Conservation (phyloP, 2,888 invertebrate species). For the Acrobasis repandana region DNA sequence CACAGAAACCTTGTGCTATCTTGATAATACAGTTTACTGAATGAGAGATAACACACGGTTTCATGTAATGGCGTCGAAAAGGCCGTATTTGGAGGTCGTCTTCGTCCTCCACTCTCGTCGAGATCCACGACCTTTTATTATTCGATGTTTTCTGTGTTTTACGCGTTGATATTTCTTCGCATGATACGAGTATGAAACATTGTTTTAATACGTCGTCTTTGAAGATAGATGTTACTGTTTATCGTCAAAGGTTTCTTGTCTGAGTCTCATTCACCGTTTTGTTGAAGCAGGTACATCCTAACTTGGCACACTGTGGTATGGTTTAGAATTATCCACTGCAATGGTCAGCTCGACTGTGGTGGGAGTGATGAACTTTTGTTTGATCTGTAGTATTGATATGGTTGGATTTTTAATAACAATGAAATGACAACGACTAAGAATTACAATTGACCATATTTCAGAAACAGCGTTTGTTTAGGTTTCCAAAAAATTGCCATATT, state of each 20-base stretch:
- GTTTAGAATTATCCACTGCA: slow-evolving; percentile 50
- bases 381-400: slow-evolving; percentile 38
- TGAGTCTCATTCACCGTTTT: slow-evolving; percentile 56
- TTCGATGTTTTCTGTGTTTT: slow-evolving; percentile 73
- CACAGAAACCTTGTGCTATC: slow-evolving; percentile 35
- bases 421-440: not conserved
- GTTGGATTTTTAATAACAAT: slow-evolving; percentile 36
- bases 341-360: slow-evolving; percentile 38
- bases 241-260: slow-evolving; percentile 56
- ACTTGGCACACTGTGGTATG: slow-evolving; percentile 80
- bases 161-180: slow-evolving; percentile 77
- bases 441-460: too few species aligned
- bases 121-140: slow-evolving; percentile 56
- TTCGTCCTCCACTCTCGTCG: slow-evolving; percentile 62
- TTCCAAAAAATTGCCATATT: not conserved
- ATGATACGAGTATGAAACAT: slow-evolving; percentile 63
- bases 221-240: slow-evolving; percentile 62
- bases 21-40: slow-evolving; percentile 27
- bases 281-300: slow-evolving; percentile 70
- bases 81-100: slow-evolving; percentile 51
- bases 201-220: slow-evolving; percentile 71
- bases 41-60: slow-evolving; percentile 33
- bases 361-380: not conserved
- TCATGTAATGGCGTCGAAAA: slow-evolving; percentile 39
- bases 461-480: not conserved